Percentiles rank a stretch among this genome's conserved stretches.
Conservation (phyloP, 2,113 vertebrate genomes). For the Tachycineta bicolor region DNA sequence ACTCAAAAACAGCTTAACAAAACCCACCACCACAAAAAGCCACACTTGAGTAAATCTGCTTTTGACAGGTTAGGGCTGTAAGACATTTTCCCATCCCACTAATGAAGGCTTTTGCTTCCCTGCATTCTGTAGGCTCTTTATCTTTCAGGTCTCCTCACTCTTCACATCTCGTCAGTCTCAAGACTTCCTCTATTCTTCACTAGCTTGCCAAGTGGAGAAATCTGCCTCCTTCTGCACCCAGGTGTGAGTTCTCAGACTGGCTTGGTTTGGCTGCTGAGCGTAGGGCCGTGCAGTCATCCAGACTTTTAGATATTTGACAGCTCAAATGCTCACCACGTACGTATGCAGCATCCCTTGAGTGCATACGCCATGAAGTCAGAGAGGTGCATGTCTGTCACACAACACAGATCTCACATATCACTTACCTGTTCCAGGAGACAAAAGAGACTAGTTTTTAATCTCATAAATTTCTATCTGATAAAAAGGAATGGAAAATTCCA, state of each 20-base stretch:
- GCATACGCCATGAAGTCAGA: not conserved
- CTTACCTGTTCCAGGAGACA: not conserved
- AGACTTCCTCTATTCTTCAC: not conserved
- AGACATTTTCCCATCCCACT: fast-evolving
- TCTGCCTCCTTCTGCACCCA: not conserved
- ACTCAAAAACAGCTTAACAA: no score
- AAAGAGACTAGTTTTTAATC: not conserved
- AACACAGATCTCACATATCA: not conserved
- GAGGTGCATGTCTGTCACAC: not conserved
- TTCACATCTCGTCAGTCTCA: not conserved
- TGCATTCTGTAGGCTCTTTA: not conserved
- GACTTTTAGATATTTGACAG: not conserved
- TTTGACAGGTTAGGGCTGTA: not conserved
- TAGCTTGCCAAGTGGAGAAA: not conserved
- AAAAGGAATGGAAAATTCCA: not conserved
- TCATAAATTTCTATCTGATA: not conserved
- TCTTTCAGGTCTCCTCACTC: not conserved
- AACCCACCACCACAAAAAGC: not conserved
- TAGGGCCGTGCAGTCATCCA: not conserved
- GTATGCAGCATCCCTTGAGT: not conserved
- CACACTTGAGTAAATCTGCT: not conserved
- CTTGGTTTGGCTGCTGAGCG: not conserved
- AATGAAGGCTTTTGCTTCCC: fast-evolving
- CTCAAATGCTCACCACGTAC: not conserved
- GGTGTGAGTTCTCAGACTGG: not conserved